Conservation (phyloP, 2,797 vertebrate species). For the Pogoniulus pusillus region DNA sequence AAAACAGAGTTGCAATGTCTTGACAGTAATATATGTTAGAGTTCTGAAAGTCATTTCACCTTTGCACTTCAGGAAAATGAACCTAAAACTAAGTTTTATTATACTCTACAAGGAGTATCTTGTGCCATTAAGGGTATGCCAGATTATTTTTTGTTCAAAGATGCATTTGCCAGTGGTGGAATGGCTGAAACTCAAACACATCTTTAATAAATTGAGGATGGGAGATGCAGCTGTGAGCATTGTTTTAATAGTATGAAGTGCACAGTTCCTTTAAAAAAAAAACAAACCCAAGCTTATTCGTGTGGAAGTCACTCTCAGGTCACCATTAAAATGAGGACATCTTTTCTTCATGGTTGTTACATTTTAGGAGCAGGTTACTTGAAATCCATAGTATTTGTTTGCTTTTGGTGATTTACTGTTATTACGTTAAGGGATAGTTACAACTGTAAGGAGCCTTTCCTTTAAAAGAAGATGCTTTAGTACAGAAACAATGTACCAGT, state of each 20-base stretch:
- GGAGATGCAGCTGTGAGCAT: background rate
- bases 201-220: background rate
- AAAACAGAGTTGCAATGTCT: background rate
- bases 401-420: conserved; percentile 65
- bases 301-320: conserved; percentile 28
- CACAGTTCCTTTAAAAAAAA: background rate
- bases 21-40: background rate
- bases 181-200: background rate
- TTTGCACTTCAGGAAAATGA: background rate
- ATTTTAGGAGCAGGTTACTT: conserved; percentile 52
- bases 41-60: background rate
- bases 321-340: conserved; percentile 8
- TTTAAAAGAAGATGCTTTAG: conserved; percentile 69
- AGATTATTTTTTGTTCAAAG: background rate
- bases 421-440: conserved; percentile 62
- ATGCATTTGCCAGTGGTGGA: background rate
- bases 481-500: conserved; percentile 67
- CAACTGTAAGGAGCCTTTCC: conserved; percentile 62
- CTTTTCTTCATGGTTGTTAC: conserved; percentile 24
- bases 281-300: background rate
- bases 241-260: background rate
- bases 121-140: background rate
- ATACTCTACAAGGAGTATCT: background rate
- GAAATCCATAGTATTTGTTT: conserved; percentile 54
- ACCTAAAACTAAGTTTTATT: background rate